These are phyloP conservation scores for Carassius carassius DNA, from an alignment of 2,113 vertebrate genomes.

Conservation along the genomic window DNA sequence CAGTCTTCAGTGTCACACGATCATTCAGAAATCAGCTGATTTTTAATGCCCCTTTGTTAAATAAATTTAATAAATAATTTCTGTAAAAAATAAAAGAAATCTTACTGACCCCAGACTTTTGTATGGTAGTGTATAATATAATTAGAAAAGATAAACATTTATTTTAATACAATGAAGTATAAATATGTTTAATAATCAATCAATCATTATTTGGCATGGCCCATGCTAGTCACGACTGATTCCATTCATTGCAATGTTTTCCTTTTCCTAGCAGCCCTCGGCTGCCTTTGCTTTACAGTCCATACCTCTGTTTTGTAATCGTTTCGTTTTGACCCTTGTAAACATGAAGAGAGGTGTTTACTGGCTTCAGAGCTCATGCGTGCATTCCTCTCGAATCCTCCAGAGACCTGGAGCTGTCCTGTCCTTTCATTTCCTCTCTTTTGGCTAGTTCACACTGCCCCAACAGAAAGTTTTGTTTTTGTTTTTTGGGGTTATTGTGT, in stretches of 20 bases:
- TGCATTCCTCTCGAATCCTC: not conserved
- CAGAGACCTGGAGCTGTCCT: not conserved
- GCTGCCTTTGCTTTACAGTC: not conserved
- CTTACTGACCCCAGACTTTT: no score
- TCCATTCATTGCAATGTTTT: no score
- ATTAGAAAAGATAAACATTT: not conserved
- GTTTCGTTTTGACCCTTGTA: not conserved
- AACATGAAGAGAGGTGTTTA: not conserved
- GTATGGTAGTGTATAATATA: no score
- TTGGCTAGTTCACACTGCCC: not conserved
- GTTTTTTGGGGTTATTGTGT: not conserved
- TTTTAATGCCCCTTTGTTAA: no score
- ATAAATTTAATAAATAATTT: no score
- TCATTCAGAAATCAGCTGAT: not conserved
- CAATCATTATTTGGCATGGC: not conserved
- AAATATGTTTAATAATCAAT: not conserved
- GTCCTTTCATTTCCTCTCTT: slow-evolving; percentile 6
- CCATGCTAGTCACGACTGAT: not conserved
- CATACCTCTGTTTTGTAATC: not conserved
- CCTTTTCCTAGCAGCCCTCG: not conserved
- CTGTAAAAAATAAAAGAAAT: not conserved
- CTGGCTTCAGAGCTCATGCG: not conserved
- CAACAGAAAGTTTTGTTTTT: not conserved
- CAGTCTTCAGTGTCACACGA: not conserved
- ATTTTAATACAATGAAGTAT: not conserved